Evolutionary conservation across 1,140 invertebrate genomes (phyloP).

Genomic region (Sitobion miscanthi): DNA sequence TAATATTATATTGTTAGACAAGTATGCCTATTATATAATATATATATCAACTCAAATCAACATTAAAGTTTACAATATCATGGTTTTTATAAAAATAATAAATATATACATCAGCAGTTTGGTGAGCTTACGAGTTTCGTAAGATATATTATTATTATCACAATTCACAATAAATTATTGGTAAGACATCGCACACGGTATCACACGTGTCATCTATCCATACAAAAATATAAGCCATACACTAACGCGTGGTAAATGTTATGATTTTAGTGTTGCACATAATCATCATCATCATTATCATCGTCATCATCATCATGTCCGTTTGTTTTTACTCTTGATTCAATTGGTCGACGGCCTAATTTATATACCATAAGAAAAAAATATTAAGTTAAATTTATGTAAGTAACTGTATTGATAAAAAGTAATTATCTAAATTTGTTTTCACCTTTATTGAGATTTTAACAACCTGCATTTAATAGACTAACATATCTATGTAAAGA

Average conservation of each 20-base stretch:
- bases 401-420: no score
- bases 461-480: not conserved
- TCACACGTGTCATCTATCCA: not conserved
- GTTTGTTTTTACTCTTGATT: not conserved
- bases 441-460: no score
- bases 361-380: no score
- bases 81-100: not conserved
- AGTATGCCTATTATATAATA: not conserved
- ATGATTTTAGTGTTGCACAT: not conserved
- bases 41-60: not conserved
- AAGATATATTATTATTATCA: not conserved
- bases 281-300: no score
- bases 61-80: not conserved
- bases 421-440: no score
- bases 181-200: not conserved
- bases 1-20: not conserved
- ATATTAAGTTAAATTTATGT: no score
- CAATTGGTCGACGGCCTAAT: not conserved
- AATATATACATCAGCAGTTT: not conserved
- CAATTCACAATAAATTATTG: not conserved
- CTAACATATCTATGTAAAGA: not conserved
- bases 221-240: not conserved
- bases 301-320: no score
- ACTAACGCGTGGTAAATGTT: not conserved
- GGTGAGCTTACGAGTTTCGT: not conserved